Base-by-base conservation (phyloP, 2,888 invertebrate species). In the Drosophila suboccidentalis region DNA sequence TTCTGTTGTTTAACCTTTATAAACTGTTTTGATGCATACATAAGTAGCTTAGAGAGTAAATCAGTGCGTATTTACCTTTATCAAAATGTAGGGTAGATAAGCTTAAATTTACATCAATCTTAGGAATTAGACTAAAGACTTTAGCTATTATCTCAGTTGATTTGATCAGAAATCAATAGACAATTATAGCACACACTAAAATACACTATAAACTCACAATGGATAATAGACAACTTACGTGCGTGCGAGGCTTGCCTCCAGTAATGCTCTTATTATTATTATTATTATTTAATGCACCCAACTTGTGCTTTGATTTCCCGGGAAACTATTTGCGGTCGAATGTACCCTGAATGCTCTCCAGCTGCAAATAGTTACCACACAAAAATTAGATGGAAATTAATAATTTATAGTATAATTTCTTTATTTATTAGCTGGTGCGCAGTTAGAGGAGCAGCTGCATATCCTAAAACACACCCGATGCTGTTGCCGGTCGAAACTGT, bases 11-110 rank as follows among this genome's bases (percentile, higher is more conserved):
- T 19, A 47, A 29, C 38, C 47, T 34, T 44, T 44, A 54, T 57
- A 41, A 62, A 60, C 47, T 71, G 61, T 39, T 44, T 36, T 44
- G 34, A 55, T 49, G 62, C 59, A 66, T 43, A 46, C 43, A 32
- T 63, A 67, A 77, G 67, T 41, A 60, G 72, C 67, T 67, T 72
- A 67, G 44, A n/a, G 58, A 43, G 58, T 29, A 47, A 77, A 59
- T 71, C 77, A 66, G 54, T 26, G 47, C 22, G 13, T 15, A 10
- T 54, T 65, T 49, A 76, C 65, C 71, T 54, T 55, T 19, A 58
- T 50, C 60, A 68, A 67, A 46, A 8, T 36, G 17, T 17, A 13
- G 29, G 10, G 41, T 32, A 17, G 11, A 34, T 44, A 13, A 5
- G n/a, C 32, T 32, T 55, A 19, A 57, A 15, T 32, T 32, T 29